These are phyloP conservation scores for Brachyistius frenatus DNA, from an alignment of 2,113 vertebrate species.

Conservation along the genomic window DNA sequence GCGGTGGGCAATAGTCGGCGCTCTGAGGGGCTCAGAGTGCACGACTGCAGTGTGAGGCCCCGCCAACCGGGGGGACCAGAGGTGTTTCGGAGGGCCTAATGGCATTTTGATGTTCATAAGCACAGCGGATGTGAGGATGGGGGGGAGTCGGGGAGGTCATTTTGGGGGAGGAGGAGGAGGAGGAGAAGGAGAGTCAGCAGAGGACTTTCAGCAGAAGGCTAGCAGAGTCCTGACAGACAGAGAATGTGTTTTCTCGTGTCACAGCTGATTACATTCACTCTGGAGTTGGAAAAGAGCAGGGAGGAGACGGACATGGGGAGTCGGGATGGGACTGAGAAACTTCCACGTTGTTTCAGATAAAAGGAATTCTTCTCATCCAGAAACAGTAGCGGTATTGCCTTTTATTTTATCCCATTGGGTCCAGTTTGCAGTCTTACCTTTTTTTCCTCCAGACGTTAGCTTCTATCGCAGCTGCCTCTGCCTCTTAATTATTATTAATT, in stretches of 20 bases:
- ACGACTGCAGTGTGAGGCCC: constrained; percentile 64
- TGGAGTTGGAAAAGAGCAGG: constrained; percentile 61
- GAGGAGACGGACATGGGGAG: constrained; percentile 60
- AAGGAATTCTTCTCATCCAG: constrained; percentile 81
- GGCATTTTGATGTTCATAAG: constrained; percentile 98
- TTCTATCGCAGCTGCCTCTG: background rate
- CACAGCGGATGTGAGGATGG: constrained; percentile 90
- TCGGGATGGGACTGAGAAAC: constrained; percentile 83
- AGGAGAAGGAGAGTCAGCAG: constrained; percentile 68
- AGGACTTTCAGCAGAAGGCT: constrained; percentile 71
- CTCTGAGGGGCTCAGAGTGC: constrained; percentile 73
- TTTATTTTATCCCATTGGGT: constrained; percentile 42
- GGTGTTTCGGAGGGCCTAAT: constrained; percentile 91
- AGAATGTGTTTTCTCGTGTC: constrained; percentile 92
- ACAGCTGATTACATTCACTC: constrained; percentile 98
- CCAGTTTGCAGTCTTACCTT: constrained; percentile 29
- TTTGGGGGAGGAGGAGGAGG: constrained; percentile 78
- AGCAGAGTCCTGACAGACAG: constrained; percentile 76
- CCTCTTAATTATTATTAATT: background rate
- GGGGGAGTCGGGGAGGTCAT: constrained; percentile 84
- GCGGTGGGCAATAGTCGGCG: constrained; percentile 79
- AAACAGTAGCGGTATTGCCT: constrained; percentile 50
- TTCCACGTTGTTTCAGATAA: constrained; percentile 82
- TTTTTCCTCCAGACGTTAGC: background rate
- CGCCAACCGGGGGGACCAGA: constrained; percentile 75